Conservation (phyloP, 2,888 invertebrate species). For the Dryocosmus kuriphilus region DNA sequence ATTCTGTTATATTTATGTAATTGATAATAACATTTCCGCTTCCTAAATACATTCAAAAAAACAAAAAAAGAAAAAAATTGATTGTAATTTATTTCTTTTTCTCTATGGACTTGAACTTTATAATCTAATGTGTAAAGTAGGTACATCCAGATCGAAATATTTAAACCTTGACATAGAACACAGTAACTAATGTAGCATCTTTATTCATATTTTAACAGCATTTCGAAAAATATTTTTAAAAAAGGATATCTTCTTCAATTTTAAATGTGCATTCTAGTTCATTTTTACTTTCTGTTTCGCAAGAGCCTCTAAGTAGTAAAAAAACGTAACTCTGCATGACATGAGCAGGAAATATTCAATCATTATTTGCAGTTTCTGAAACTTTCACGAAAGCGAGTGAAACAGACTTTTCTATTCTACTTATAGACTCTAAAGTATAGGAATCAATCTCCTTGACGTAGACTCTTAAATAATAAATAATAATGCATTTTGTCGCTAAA, state of each 20-base stretch:
- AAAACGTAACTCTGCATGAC: background rate
- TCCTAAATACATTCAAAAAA: background rate
- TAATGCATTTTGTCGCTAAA: constrained; percentile 12
- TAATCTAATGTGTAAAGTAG: background rate
- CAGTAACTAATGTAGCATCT: constrained; percentile 12
- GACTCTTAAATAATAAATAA: constrained; percentile 37
- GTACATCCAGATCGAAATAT: background rate
- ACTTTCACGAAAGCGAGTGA: constrained; percentile 11
- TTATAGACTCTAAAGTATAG: constrained; percentile 26
- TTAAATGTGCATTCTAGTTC: background rate
- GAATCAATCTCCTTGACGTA: constrained; percentile 25
- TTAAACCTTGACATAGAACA: constrained; percentile 31
- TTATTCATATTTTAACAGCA: background rate
- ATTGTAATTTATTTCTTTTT: background rate
- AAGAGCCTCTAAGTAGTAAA: background rate
- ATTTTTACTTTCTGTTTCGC: background rate
- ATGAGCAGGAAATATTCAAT: constrained; percentile 13
- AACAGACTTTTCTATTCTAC: constrained; percentile 15
- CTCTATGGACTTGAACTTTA: constrained; percentile 29
- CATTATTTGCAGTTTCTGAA: constrained; percentile 15
- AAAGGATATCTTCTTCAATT: background rate
- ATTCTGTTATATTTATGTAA: background rate
- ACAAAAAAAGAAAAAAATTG: background rate
- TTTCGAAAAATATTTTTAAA: background rate
- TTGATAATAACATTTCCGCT: background rate